Evolutionary conservation across 2,797 vertebrate species (phyloP), one percentile per base, ranked within the genome.

Genomic region (Enoplosus armatus): DNA sequence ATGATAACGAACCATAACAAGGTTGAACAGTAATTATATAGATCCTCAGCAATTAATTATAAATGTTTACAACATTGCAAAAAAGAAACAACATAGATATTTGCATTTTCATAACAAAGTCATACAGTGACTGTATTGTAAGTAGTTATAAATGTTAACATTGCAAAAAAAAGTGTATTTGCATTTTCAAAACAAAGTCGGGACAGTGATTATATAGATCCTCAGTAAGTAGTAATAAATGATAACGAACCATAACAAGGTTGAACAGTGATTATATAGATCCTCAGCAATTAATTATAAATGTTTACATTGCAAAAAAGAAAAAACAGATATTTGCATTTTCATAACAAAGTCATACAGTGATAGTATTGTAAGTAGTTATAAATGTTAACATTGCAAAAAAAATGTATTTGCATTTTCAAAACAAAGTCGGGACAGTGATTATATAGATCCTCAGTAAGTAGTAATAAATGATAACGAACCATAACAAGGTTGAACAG

Each of bases 11-110:
- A n/a, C n/a, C n/a, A n/a, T n/a, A n/a, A n/a, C n/a, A n/a, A n/a
- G n/a, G n/a, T n/a, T n/a, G n/a, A n/a, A 68, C 27, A 55, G 26
- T 53, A 8, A 33, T 62, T 54, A 4, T 43, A 45, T 8, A 26
- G 22, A 26, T 27, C 14, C 26, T 41, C 8, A 43, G n/a, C n/a
- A n/a, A 2, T 56, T 5, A 74, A 35, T 14, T 35, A 15, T 31
- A 75, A 41, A 55, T 37, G 18, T 27, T 41, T 20, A 79, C 11
- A 72, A 54, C 14, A 31, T 15, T 31, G 37, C 9, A 43, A 51
- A 26, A 51, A 11, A 22, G 6, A 9, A 7, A 2, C 27, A 43
- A 43, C 9, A 62, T 14, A 2, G 39, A 31, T 27, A 22, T 37
- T 61, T 61, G 7, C 6, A 31, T 24, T 43, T n/a, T 16, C 45